A percentile compares a stretch with the other conserved stretches of the same genome.
Evolutionary conservation across 2,797 vertebrate species (phyloP).

Genomic region (Bucorvus abyssinicus): DNA sequence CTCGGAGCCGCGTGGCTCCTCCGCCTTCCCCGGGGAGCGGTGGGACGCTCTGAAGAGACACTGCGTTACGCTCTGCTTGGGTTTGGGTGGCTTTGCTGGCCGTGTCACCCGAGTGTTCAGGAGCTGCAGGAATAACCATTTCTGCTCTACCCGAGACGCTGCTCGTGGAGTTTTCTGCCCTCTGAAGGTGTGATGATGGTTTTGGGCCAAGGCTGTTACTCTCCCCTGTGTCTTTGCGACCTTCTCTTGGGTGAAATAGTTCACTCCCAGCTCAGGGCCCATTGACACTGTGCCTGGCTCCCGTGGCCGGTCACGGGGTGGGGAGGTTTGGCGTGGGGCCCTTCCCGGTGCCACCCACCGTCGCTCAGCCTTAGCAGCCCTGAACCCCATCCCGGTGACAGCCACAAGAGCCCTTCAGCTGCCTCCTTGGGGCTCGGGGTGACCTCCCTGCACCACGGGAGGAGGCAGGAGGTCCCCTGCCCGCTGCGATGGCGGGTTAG

Average conservation of each 20-base stretch:
- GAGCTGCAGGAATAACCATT: background rate
- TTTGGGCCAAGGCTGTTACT: background rate
- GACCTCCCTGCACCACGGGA: accelerated
- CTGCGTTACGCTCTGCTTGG: accelerated
- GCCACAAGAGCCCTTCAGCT: accelerated
- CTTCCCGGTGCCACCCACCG: accelerated
- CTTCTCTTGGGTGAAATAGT: background rate
- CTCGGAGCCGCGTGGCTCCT: accelerated
- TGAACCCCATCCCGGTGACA: accelerated
- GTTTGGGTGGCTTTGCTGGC: background rate
- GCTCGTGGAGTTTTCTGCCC: accelerated
- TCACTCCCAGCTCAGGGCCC: too few relatives aligned
- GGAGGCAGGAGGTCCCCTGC: background rate
- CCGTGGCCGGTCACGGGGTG: background rate
- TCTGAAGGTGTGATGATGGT: accelerated
- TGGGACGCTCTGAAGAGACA: background rate
- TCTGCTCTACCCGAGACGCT: background rate
- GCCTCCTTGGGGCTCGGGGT: accelerated
- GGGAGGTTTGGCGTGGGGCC: background rate
- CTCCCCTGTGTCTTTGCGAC: background rate
- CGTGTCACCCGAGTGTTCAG: background rate
- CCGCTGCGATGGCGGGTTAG: background rate
- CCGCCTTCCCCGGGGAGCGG: accelerated
- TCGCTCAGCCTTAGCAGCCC: background rate
- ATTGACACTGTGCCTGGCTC: background rate